Conservation (phyloP, 1,140 invertebrate genomes). For the Lethrus apterus region DNA sequence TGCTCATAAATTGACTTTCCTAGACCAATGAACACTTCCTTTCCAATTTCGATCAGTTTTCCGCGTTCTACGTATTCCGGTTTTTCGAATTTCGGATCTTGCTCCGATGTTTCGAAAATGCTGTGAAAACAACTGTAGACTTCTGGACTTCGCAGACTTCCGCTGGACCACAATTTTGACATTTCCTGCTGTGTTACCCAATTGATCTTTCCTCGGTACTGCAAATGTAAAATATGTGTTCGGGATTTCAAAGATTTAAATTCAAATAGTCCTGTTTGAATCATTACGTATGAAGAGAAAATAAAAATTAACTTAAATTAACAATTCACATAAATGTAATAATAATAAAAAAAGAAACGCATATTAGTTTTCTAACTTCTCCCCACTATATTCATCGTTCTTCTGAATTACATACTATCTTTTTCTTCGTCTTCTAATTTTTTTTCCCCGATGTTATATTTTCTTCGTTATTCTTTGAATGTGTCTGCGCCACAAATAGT, state of each 20-base stretch:
- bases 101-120: conserved; percentile 2
- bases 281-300: not conserved
- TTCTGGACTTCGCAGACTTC: conserved; percentile 28
- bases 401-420: too few species aligned
- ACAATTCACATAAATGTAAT: too few species aligned
- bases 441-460: too few species aligned
- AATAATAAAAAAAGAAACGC: too few species aligned
- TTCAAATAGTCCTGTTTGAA: not conserved
- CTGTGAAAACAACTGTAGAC: conserved; percentile 22
- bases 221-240: conserved; percentile 1
- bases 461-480: too few species aligned
- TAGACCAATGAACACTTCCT: conserved; percentile 24
- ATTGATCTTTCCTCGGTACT: conserved; percentile 31
- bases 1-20: conserved; percentile 23
- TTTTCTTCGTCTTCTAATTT: too few species aligned
- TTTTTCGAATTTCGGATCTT: not conserved
- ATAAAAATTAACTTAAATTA: too few species aligned
- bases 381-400: too few species aligned
- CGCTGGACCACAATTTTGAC: conserved; percentile 18
- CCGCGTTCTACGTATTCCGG: conserved; percentile 12
- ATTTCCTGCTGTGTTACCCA: conserved; percentile 29
- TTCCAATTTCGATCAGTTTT: conserved; percentile 28
- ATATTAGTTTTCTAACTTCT: too few species aligned
- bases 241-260: not conserved
- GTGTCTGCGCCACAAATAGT: too few species aligned